Evolutionary conservation across 2,797 vertebrate genomes (phyloP).

Genomic region (Anableps anableps): DNA sequence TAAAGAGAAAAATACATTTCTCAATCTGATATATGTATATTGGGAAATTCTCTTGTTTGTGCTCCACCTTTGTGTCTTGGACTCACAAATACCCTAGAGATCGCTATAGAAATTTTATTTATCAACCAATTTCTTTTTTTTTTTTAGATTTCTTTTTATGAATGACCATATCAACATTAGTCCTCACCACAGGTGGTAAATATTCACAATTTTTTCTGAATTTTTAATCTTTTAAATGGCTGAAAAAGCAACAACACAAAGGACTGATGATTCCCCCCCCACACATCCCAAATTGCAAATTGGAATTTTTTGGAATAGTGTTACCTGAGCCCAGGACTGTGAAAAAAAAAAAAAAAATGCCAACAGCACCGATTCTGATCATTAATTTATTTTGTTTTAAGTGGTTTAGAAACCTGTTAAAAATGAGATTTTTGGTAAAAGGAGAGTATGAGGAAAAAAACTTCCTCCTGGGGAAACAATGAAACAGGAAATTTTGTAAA

Average conservation of each 20-base stretch:
- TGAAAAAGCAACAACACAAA: not conserved
- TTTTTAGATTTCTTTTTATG: not conserved
- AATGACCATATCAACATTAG: not conserved
- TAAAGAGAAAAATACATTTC: not conserved
- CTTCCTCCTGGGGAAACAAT: not conserved
- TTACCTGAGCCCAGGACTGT: not conserved
- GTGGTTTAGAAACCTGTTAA: not conserved
- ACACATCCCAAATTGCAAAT: not conserved
- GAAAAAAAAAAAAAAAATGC: not conserved
- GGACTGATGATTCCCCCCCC: not conserved
- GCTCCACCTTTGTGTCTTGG: no score
- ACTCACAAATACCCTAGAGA: not conserved
- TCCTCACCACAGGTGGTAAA: not conserved
- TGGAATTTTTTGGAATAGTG: not conserved
- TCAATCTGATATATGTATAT: not conserved
- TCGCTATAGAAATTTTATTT: not conserved
- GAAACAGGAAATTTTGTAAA: not conserved
- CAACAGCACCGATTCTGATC: not conserved
- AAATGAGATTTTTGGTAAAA: not conserved
- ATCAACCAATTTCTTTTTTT: no score
- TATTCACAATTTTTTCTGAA: not conserved
- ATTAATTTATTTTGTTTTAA: not conserved
- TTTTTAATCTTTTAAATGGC: not conserved
- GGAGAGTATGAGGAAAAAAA: not conserved
- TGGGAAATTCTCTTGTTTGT: no score